Base-by-base conservation (phyloP, 2,113 vertebrate genomes). In the Aptenodytes patagonicus region DNA sequence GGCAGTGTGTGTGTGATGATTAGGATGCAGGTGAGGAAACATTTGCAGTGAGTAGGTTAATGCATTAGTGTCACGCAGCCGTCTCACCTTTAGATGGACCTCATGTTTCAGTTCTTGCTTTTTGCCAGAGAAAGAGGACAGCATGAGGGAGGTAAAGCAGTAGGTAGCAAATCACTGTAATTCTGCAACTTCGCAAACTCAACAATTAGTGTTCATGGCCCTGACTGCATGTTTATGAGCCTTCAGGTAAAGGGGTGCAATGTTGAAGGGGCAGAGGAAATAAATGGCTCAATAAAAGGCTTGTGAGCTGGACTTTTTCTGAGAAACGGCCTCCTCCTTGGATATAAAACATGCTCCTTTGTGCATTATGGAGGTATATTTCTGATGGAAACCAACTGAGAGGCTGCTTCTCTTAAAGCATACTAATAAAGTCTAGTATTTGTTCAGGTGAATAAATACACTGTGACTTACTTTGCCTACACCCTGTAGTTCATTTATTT, bases 21-120 rank as follows among this genome's bases (percentile, higher is more conserved):
- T 79, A 52, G 70, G 80, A 80, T 71, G 72, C 88, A 96, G 78
- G 84, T 72, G 42, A 96, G 69, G 55, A 52, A 42, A 47, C 13
- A 9, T 81, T 81, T 77, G 57, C 0, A 1, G 34, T 66, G 80
- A 83, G 38, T 31, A 65, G 92, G 83, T 97, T 72, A 93, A 81
- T 49, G 51, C 18, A 44, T 80, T 58, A 72, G 58, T 31, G 8
- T 76, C 66, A 22, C 4, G 20, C 58, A 90, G 69, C 64, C 14
- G 8, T 85, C 75, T 95, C 95, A 94, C 87, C 61, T 97, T 96
- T 90, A 72, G 73, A 58, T 62, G 44, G 93, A 87, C 42, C 49
- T 64, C 76, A 51, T 68, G 40, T 94, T 94, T 78, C 55, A 81
- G 3, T 83, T 83, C 85, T 61, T 90, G 17, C 46, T 93, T 78